Percentiles rank a stretch among this genome's conserved stretches.
phyloP scores from a whole-genome alignment of 2,888 invertebrate genomes.

The Lepidocyrtoides sp. region DNA sequence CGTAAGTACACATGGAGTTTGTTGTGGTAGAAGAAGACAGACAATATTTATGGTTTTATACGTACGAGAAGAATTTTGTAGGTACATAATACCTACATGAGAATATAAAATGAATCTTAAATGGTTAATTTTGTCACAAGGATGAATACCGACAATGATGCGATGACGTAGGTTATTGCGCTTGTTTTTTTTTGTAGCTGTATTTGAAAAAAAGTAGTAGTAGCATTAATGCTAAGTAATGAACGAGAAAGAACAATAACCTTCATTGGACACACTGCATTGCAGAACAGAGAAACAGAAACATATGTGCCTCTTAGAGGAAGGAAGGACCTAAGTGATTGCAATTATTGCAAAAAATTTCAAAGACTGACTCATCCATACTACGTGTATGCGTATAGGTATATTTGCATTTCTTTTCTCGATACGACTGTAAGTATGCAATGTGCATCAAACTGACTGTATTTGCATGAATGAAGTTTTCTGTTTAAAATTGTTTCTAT shows the following conservation, averaged over 20 bases:
- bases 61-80: background rate
- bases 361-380: conserved; percentile 22
- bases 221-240: background rate
- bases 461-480: too few species aligned
- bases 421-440: too few species aligned
- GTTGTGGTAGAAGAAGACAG: conserved; percentile 43
- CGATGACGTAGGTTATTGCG: conserved; percentile 41
- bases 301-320: conserved; percentile 21
- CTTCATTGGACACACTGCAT: conserved; percentile 65
- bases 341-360: conserved; percentile 4
- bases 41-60: conserved; percentile 8
- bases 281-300: background rate
- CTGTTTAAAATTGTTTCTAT: too few species aligned
- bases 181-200: background rate
- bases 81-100: background rate
- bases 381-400: too few species aligned
- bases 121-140: background rate
- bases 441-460: too few species aligned
- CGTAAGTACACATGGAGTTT: conserved; percentile 34
- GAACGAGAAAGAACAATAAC: conserved; percentile 67
- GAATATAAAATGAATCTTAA: background rate
- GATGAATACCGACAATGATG: conserved; percentile 1
- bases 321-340: conserved; percentile 44
- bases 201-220: background rate
- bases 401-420: too few species aligned